These are phyloP conservation scores for Murina feae DNA, from an alignment of 2,113 vertebrate species.

Conservation along the genomic window DNA sequence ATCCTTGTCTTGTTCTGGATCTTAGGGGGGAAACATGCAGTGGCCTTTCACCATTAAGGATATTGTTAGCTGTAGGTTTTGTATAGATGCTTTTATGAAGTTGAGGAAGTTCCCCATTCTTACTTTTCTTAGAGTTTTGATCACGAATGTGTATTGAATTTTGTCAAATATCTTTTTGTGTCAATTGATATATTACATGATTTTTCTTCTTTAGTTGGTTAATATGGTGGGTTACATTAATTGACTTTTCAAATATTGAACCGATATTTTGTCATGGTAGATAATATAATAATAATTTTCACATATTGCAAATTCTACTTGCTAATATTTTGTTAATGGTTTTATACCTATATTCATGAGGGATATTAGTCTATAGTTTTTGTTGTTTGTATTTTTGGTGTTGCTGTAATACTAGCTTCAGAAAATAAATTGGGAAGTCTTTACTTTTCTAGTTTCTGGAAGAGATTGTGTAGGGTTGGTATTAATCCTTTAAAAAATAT, in stretches of 20 bases:
- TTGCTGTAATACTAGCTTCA: not conserved
- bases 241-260: slow-evolving; percentile 28
- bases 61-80: not conserved
- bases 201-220: slow-evolving; percentile 4
- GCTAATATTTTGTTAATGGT: not conserved
- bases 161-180: not conserved
- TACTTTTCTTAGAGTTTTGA: not conserved
- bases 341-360: not conserved
- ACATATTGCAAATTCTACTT: not conserved
- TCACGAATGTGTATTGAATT: not conserved
- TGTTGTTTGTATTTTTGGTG: not conserved
- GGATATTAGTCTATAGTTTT: not conserved
- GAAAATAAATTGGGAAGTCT: not conserved
- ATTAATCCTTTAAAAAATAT: not conserved
- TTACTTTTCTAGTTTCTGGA: slow-evolving; percentile 19
- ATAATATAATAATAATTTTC: not conserved
- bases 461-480: not conserved
- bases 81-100: not conserved
- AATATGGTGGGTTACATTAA: not conserved
- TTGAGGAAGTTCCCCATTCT: not conserved
- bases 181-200: not conserved
- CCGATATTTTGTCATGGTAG: not conserved
- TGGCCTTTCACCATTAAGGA: not conserved
- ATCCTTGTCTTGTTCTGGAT: not conserved
- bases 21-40: not conserved